These are phyloP conservation scores for Dryococelus australis DNA, from an alignment of 2,888 invertebrate species.

Conservation along the genomic window DNA sequence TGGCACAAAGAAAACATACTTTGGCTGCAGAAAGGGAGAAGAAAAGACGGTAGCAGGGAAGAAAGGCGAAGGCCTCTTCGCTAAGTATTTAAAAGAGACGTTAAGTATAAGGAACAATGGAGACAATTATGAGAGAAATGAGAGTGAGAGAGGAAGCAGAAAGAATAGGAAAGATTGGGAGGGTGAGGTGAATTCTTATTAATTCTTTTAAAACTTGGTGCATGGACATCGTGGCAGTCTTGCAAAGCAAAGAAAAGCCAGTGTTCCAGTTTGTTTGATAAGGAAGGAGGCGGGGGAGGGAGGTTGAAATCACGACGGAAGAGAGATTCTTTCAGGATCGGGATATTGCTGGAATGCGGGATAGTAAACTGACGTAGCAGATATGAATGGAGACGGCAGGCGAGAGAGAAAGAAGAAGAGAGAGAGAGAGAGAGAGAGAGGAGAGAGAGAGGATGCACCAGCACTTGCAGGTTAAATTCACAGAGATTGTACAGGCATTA, in stretches of 20 bases:
- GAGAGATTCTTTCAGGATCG: too few species aligned
- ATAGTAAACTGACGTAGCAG: too few species aligned
- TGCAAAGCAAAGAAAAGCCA: background rate
- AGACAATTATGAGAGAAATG: conserved; percentile 1
- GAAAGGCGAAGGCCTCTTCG: background rate
- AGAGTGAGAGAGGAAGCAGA: background rate
- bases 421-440: too few species aligned
- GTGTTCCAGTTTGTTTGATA: background rate
- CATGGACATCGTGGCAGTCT: background rate
- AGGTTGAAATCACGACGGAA: too few species aligned
- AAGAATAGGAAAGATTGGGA: background rate
- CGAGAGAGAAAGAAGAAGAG: too few species aligned
- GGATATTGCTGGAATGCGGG: too few species aligned
- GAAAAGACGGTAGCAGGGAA: background rate
- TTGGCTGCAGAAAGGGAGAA: background rate
- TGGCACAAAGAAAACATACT: background rate
- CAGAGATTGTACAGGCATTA: too few species aligned
- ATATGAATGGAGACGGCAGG: too few species aligned
- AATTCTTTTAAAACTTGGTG: background rate
- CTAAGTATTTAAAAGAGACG: background rate
- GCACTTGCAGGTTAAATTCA: too few species aligned
- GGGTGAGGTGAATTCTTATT: background rate
- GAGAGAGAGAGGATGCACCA: too few species aligned
- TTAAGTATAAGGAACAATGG: background rate
- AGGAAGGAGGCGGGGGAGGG: background rate